Evolutionary conservation across 2,113 vertebrate species (phyloP), one percentile per base, ranked within the genome.

Genomic region (Clinocottus analis): DNA sequence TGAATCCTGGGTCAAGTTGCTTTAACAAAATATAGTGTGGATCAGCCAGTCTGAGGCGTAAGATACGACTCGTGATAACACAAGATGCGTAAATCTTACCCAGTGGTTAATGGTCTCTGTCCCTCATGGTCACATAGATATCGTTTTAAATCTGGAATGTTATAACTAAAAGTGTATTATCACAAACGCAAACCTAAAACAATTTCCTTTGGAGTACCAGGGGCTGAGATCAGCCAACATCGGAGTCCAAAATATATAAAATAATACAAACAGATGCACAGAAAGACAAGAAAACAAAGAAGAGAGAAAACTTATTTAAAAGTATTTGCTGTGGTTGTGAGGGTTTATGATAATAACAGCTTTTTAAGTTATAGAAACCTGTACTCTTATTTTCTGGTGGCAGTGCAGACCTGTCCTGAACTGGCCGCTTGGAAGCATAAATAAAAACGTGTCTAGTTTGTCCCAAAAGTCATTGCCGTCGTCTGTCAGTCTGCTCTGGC

Each of bases 401-500:
- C 35, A 31, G 0, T n/a, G 27, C 21, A 23, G 31, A 73, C 21
- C n/a, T 16, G 35, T 58, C 45, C 49, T n/a, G 43, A 65, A 75
- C 31, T 49, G 60, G 59, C 17, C 56, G 60, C 17, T 29, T 25
- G 41, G 33, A 5, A 59, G 60, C 23, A 59, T 43, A 72, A 75
- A 62, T 79, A 64, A 59, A 72, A 78, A 75, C 19, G 27, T 63
- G 61, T 62, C 33, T 51, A 12, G 72, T 80, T 78, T 84, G 65
- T 68, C 63, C 67, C 47, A 49, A 84, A 83, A 51, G 23, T 75
- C 70, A 53, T 59, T 85, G 59, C 75, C 59, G 87, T 89, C 87
- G 85, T 91, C 93, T 78, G 88, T 85, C 90, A 91, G 91, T 92
- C 92, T 93, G 89, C 83, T 61, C 64, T 51, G 7, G 43, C 41